A percentile compares a stretch with the other conserved stretches of the same genome.
phyloP scores from a whole-genome alignment of 2,113 vertebrate genomes.

The Sus scrofa region T2T-Sscrofa CM000822.6:70767001-70767500 shows the following conservation, averaged over 20 bases:
- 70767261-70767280: accelerated
- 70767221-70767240: no score
- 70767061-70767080: background rate
- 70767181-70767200: background rate
- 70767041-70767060: background rate
- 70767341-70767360: background rate
- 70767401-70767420: background rate
- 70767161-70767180: background rate
- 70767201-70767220: background rate
- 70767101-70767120: no score
- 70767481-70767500: background rate
- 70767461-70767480: background rate
- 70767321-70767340: no score
- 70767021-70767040: no score
- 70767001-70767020: background rate
- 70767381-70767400: background rate
- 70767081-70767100: no score
- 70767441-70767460: background rate
- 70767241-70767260: no score
- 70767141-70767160: background rate
- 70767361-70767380: background rate
- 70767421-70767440: background rate
- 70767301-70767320: no score
- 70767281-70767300: background rate
- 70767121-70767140: background rate